Base-by-base conservation (phyloP, 2,113 vertebrate genomes). In the Catharus minimus region DNA sequence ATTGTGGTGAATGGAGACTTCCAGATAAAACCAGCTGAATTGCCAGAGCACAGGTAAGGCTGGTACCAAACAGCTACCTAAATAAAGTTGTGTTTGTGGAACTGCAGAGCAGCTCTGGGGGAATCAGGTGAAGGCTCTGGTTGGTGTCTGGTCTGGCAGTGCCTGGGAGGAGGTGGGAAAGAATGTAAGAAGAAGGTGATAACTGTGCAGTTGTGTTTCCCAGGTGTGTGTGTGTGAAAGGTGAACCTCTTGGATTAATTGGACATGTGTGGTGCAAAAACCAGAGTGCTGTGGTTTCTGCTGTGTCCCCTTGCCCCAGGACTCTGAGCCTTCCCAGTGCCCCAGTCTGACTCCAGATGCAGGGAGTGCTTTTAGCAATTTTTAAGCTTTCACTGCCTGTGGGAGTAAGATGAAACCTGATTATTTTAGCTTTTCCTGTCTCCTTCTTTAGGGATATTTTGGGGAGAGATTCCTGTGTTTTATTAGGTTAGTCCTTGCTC, bases 1-100 rank as follows among this genome's bases (percentile, higher is more conserved):
- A 99, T 99, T 67, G 97, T 99, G 60, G 96, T 99, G 39, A 98
- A 99, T 92, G 97, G 98, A 85, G 98, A 95, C 67, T 99, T 99
- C 87, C 97, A 97, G 95, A 97, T 99, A 89, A 99, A 99, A 74
- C 98, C 98, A 17, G n/a, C 94, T 15, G 98, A 98, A 60, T 91
- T 98, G 79, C 98, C 98, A 44, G 98, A 99, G 79, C 98, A 98
- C 96, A 99, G 99, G 99, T 99, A 93, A 96, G 95, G 52, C 5
- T 57, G 24, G 23, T 82, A 23, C 49, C 39, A 50, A 57, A 32
- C 1, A 58, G 32, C 24, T 20, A 27, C 23, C 10, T 26, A 23
- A 28, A 78, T 52, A 7, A 39, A 38, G 14, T 15, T n/a, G 44
- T 43, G 9, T 72, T 28, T 68, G 75, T 60, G 23, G 44, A 68